Percentiles rank a stretch among this genome's conserved stretches.
Conservation (phyloP, 2,888 invertebrate genomes). For the Torymus tubicola region DNA sequence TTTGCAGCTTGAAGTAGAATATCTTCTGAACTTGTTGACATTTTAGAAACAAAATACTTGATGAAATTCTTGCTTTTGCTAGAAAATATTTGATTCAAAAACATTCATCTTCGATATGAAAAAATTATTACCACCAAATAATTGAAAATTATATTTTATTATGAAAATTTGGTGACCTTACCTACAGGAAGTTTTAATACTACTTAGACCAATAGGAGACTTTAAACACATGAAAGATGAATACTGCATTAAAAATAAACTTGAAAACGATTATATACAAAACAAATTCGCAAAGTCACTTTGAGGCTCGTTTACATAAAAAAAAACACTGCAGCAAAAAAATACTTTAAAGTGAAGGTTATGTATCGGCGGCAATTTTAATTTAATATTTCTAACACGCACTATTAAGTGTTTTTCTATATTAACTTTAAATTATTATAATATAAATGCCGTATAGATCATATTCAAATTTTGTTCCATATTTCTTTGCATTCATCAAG, state of each 20-base stretch:
- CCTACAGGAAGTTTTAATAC: not conserved
- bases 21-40: slow-evolving; percentile 62
- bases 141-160: not conserved
- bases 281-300: slow-evolving; percentile 34
- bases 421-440: not conserved
- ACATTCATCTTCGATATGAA: slow-evolving; percentile 27
- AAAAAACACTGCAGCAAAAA: not conserved
- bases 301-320: slow-evolving; percentile 31
- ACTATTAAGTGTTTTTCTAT: not conserved
- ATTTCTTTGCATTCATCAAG: no score
- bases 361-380: slow-evolving; percentile 13
- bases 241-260: no score
- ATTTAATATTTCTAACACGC: not conserved
- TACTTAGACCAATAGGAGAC: not conserved
- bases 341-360: slow-evolving; percentile 6
- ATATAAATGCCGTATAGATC: not conserved
- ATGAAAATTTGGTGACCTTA: not conserved
- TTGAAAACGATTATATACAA: slow-evolving; percentile 1
- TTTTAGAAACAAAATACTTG: slow-evolving; percentile 48
- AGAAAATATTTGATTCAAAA: slow-evolving; percentile 46
- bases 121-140: not conserved
- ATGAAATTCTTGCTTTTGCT: slow-evolving; percentile 39
- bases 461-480: no score
- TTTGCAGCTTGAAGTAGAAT: slow-evolving; percentile 72
- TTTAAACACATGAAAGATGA: not conserved